Evolutionary conservation across 2,888 invertebrate species (phyloP).

Genomic region (Alviniconcha strummeri): DNA sequence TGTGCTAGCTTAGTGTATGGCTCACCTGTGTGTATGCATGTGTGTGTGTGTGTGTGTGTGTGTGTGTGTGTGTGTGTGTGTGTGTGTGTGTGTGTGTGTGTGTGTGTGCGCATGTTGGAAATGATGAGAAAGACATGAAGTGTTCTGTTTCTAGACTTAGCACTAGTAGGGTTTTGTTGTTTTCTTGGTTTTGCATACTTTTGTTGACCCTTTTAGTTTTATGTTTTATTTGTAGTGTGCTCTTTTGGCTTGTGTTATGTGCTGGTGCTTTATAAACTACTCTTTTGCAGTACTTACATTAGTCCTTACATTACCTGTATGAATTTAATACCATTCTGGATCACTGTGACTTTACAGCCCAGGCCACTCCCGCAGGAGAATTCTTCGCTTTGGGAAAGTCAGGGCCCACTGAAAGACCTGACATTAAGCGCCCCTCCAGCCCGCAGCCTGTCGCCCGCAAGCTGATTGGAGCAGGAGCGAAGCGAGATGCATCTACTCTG

Average conservation of each 20-base stretch:
- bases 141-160: too few species aligned
- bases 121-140: too few species aligned
- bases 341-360: slow-evolving; percentile 29
- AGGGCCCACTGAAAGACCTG: slow-evolving; percentile 41
- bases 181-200: too few species aligned
- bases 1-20: not conserved
- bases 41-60: not conserved
- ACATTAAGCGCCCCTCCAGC: slow-evolving; percentile 42
- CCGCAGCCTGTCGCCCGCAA: slow-evolving; percentile 42
- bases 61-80: not conserved
- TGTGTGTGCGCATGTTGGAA: not conserved
- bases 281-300: too few species aligned
- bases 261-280: too few species aligned
- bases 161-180: too few species aligned
- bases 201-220: too few species aligned
- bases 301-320: too few species aligned
- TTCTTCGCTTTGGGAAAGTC: slow-evolving; percentile 72
- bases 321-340: too few species aligned
- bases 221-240: too few species aligned
- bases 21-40: not conserved
- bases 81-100: not conserved
- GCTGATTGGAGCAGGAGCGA: slow-evolving; percentile 74
- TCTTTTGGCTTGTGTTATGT: too few species aligned
- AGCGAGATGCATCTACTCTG: slow-evolving; percentile 81
- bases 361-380: slow-evolving; percentile 70